phyloP scores from a whole-genome alignment of 2,797 vertebrate genomes.

The Neoniphon sammara region DNA sequence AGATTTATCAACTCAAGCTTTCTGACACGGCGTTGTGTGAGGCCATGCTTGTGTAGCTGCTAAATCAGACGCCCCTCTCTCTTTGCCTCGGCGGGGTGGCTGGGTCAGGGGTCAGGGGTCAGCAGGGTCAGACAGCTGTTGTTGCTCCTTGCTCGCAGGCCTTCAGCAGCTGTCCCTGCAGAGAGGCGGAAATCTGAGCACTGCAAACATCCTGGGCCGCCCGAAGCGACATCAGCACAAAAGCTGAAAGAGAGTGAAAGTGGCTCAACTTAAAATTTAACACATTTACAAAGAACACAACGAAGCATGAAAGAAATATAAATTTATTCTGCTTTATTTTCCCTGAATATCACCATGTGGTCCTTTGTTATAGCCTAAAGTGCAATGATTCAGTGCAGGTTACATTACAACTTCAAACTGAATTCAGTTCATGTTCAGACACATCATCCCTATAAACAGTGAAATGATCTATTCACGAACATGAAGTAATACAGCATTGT shows the following conservation, averaged over 20 bases:
- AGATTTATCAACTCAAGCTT: not conserved
- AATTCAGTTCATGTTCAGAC: no score
- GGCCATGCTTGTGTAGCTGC: constrained; percentile 64
- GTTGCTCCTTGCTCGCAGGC: constrained; percentile 69
- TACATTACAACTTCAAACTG: no score
- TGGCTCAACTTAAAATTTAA: constrained; percentile 4
- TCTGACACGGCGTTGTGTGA: constrained; percentile 6
- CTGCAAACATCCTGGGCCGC: constrained; percentile 50
- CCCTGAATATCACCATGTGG: no score
- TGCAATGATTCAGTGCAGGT: not conserved
- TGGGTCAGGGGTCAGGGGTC: constrained; percentile 62
- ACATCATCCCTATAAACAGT: not conserved
- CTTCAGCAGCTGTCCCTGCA: constrained; percentile 69
- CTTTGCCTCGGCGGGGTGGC: constrained; percentile 54
- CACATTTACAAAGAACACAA: not conserved
- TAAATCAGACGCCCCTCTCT: constrained; percentile 48
- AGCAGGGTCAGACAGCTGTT: constrained; percentile 79
- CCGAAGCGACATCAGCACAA: constrained; percentile 24
- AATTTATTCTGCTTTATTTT: no score
- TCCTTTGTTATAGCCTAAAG: not conserved
- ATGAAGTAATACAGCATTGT: not conserved
- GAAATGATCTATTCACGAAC: not conserved
- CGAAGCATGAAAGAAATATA: not conserved
- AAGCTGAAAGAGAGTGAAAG: constrained; percentile 21
- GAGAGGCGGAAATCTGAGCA: constrained; percentile 69